phyloP scores from a whole-genome alignment of 2,888 invertebrate species.

The Yponomeuta plumbellus region DNA sequence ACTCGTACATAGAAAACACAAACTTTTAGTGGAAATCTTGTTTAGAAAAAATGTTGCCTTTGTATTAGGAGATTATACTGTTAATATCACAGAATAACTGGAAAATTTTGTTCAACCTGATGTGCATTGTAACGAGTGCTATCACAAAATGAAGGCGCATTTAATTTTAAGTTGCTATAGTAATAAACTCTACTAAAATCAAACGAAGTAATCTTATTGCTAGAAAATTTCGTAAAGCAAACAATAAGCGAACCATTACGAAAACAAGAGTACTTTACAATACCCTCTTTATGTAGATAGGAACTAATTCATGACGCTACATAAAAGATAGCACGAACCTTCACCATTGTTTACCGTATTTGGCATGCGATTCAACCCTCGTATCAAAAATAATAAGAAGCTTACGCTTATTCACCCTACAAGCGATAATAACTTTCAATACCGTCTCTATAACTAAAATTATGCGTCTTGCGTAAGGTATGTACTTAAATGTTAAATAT shows the following conservation, averaged over 20 bases:
- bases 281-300: conserved; percentile 19
- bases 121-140: conserved; percentile 5
- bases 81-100: not conserved
- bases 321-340: conserved; percentile 50
- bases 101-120: not conserved
- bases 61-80: not conserved
- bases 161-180: not conserved
- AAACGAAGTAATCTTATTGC: conserved; percentile 53
- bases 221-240: conserved; percentile 59
- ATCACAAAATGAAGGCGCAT: conserved; percentile 4
- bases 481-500: conserved; percentile 37
- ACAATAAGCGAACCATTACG: conserved; percentile 62
- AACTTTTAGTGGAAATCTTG: not conserved
- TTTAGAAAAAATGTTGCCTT: conserved; percentile 4
- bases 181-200: conserved; percentile 48
- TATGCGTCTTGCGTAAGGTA: conserved; percentile 19
- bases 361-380: conserved; percentile 62
- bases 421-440: conserved; percentile 33
- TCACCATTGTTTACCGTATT: conserved; percentile 53
- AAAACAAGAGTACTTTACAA: conserved; percentile 40
- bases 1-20: conserved; percentile 3
- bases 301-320: conserved; percentile 30
- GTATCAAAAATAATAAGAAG: conserved; percentile 27
- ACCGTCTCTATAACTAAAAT: conserved; percentile 6
- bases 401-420: conserved; percentile 28